Evolutionary conservation across 2,113 vertebrate genomes (phyloP).

Genomic region (Microcebus griseorufus): DNA sequence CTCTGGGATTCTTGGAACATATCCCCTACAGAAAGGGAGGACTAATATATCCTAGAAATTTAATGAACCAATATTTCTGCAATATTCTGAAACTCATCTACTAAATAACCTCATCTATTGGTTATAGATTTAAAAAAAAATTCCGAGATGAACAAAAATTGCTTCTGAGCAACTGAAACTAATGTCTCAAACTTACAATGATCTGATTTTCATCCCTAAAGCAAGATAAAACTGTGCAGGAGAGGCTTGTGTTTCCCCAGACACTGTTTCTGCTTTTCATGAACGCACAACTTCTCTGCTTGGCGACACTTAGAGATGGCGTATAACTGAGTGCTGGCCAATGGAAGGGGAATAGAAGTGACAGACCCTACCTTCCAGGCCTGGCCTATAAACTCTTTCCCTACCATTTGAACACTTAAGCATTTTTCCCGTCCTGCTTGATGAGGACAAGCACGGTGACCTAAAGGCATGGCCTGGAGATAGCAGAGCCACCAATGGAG

Average conservation of each 20-base stretch:
- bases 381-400: background rate
- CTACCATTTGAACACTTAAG: background rate
- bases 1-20: background rate
- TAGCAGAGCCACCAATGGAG: background rate
- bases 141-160: background rate
- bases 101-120: background rate
- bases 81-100: background rate
- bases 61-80: background rate
- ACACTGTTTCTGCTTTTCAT: background rate
- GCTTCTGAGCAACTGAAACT: background rate
- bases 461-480: background rate
- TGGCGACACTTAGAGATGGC: background rate
- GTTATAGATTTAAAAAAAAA: background rate
- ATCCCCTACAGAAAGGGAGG: background rate
- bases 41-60: background rate
- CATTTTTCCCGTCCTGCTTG: background rate
- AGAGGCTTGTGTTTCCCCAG: background rate
- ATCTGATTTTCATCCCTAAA: background rate
- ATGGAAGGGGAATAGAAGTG: background rate
- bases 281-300: background rate
- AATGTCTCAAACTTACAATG: background rate
- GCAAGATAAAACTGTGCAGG: background rate
- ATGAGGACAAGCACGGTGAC: background rate
- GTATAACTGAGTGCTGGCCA: background rate
- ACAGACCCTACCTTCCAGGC: background rate